Percentiles rank a stretch among this genome's conserved stretches.
These are phyloP conservation scores for Hyles euphorbiae DNA, from an alignment of 1,140 invertebrate species.

Conservation along the genomic window DNA sequence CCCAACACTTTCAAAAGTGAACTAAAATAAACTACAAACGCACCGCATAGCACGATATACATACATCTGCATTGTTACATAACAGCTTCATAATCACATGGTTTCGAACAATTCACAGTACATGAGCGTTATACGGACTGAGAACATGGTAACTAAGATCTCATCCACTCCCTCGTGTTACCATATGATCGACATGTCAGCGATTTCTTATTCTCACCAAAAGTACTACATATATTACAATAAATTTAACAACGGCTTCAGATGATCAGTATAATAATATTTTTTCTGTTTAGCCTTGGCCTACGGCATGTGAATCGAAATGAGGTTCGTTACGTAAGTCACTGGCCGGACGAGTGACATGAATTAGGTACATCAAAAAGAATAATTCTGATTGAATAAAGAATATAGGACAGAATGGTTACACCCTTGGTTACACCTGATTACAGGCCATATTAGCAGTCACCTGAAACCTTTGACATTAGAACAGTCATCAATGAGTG, in stretches of 20 bases:
- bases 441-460: background rate
- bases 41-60: constrained; percentile 28
- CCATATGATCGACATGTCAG: constrained; percentile 23
- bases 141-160: constrained; percentile 34
- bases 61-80: constrained; percentile 48
- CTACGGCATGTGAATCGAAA: constrained; percentile 23
- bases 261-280: constrained; percentile 1
- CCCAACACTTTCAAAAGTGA: constrained; percentile 28
- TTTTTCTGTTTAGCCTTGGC: constrained; percentile 35
- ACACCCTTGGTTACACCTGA: background rate
- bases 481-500: constrained; percentile 7
- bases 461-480: background rate
- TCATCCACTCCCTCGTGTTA: constrained; percentile 34
- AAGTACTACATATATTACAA: constrained; percentile 9
- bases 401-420: background rate
- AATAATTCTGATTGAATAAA: constrained; percentile 9
- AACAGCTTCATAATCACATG: constrained; percentile 59
- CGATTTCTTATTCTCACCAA: constrained; percentile 14
- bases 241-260: background rate
- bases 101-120: constrained; percentile 46
- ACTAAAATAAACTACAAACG: constrained; percentile 28
- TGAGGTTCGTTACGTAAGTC: constrained; percentile 48
- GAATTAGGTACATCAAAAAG: constrained; percentile 12
- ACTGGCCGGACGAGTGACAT: constrained; percentile 26
- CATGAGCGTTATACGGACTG: constrained; percentile 15